A percentile compares a stretch with the other conserved stretches of the same genome.
Conservation (phyloP, 2,113 vertebrate genomes). For the Brachypteracias leptosomus region DNA sequence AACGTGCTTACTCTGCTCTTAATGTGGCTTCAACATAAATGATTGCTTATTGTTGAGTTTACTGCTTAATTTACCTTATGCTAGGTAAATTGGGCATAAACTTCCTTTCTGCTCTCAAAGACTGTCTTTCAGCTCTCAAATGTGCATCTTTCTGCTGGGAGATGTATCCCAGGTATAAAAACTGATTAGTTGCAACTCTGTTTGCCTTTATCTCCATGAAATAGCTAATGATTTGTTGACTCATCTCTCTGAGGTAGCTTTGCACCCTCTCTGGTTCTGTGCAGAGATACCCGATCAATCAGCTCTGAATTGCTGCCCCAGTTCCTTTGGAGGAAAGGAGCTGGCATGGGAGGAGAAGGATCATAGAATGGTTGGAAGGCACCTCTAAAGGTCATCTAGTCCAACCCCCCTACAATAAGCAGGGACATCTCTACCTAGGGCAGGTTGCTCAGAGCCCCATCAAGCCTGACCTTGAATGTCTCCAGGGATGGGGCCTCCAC, state of each 20-base stretch:
- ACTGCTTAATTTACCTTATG: neutral
- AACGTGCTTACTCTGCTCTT: neutral
- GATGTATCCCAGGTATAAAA: neutral
- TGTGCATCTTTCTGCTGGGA: neutral
- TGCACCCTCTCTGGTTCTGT: neutral
- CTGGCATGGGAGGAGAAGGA: no score
- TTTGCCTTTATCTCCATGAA: neutral
- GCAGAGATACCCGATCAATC: neutral
- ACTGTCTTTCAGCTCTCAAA: neutral
- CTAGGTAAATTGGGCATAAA: neutral
- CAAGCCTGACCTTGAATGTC: no score
- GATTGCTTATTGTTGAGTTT: neutral
- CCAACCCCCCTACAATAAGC: no score
- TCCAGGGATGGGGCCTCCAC: no score
- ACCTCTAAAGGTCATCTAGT: no score
- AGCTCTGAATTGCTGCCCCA: neutral
- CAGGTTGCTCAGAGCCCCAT: no score
- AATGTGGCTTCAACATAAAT: neutral
- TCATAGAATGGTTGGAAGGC: no score
- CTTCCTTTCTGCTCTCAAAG: neutral
- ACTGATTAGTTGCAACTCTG: neutral
- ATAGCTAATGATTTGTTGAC: constrained; percentile 5
- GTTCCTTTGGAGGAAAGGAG: neutral
- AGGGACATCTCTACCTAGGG: no score
- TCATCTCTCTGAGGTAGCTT: neutral